Evolutionary conservation across 2,113 vertebrate species (phyloP).

Genomic region (Piaya cayana): DNA sequence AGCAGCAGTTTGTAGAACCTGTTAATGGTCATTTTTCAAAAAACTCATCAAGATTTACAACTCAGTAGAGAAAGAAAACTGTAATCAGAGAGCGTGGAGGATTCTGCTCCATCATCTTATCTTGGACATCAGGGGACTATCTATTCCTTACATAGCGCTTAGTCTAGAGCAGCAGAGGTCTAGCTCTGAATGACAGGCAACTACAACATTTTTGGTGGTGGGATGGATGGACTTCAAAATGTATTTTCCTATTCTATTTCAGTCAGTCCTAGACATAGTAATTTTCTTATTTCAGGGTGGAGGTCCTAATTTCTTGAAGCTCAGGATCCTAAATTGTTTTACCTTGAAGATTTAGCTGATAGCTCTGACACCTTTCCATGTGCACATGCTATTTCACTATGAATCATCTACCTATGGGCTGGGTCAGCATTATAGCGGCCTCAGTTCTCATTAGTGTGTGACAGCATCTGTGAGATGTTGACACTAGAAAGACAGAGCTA

Average conservation of each 20-base stretch:
- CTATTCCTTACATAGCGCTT: neutral
- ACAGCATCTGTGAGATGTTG: slow-evolving; percentile 6
- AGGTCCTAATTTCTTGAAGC: neutral
- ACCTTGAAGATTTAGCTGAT: neutral
- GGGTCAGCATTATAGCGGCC: slow-evolving; percentile 2
- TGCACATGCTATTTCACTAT: neutral
- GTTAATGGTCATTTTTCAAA: neutral
- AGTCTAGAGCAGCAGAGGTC: neutral
- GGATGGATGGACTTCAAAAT: neutral
- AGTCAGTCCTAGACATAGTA: neutral
- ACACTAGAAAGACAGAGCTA: neutral
- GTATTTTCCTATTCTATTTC: neutral
- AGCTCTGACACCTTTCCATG: neutral
- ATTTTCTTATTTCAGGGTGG: neutral
- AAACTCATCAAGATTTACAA: neutral
- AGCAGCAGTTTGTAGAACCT: neutral
- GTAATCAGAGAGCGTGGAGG: neutral
- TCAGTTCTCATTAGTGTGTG: slow-evolving; percentile 28
- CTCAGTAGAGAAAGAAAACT: neutral
- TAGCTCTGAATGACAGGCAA: neutral
- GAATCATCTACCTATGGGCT: slow-evolving; percentile 6
- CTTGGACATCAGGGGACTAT: neutral
- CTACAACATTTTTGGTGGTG: neutral
- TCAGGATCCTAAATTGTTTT: neutral
- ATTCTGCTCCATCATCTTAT: neutral